Base-by-base conservation (phyloP, 2,113 vertebrate genomes). In the Cheilinus undulatus region DNA sequence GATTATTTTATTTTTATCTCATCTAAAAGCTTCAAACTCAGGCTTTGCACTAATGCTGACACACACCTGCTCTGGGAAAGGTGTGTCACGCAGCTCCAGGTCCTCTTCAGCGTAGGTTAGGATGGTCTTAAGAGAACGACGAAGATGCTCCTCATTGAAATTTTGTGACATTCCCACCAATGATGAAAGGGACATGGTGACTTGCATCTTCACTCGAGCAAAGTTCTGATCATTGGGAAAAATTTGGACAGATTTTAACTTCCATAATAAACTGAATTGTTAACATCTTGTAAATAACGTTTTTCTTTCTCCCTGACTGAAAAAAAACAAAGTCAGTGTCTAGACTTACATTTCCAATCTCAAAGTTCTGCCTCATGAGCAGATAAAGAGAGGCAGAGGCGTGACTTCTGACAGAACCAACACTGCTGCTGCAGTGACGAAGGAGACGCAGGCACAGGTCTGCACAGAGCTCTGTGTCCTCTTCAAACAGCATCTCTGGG, bases 281-380 rank as follows among this genome's bases (percentile, higher is more conserved):
- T 42, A 36, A 57, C 49, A 26, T 23, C 26, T 17, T 15, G 26
- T 28, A 11, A 4, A 7, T 73, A 12, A 59, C 36, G 6, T 22
- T 26, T 20, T 43, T 27, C 26, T 45, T 11, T 4, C 19, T 58
- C 7, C 6, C 11, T 7, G 28, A 13, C 0, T 0, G 19, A 22
- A n/a, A 11, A 43, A 32, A 27, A n/a, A 5, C 17, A 58, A 49
- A 60, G 12, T 42, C 1, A 40, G 20, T 2, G 15, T 28, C 3
- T 3, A 2, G 49, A 84, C 96, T 91, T 83, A 97, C 96, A 9
- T 97, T 95, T 82, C 96, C 96, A 0, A 97, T 97, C 92, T 97
- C 96, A 34, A 96, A 97, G 90, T 97, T 97, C 85, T 97, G 96
- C 49, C 96, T 95, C 96, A 97, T 97, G 83, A 97, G 96, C 48